Conservation (phyloP, 2,113 vertebrate species). For the Salminus brasiliensis region DNA sequence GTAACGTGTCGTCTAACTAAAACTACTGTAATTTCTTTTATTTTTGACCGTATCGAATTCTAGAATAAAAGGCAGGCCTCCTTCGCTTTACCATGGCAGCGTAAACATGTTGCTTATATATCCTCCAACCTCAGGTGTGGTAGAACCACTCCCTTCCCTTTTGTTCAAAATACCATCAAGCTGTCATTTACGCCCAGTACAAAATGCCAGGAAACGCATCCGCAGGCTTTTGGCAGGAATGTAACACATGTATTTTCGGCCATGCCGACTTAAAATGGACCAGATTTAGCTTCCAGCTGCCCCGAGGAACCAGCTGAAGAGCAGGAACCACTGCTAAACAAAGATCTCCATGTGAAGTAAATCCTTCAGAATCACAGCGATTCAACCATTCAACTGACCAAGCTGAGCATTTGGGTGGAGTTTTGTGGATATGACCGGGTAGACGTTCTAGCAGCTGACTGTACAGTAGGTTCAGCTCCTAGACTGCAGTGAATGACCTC, state of each 20-base stretch:
- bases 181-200: conserved; percentile 38
- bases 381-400: not conserved
- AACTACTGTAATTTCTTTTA: too few relatives aligned
- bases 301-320: not conserved
- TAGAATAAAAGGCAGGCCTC: not conserved
- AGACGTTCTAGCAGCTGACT: not conserved
- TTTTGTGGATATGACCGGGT: not conserved
- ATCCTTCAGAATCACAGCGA: not conserved
- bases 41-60: too few relatives aligned
- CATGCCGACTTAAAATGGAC: not conserved
- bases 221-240: conserved; percentile 35
- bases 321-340: not conserved
- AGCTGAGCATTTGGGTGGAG: not conserved
- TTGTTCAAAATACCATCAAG: conserved; percentile 28
- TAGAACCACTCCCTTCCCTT: not conserved
- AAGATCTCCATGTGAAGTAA: not conserved
- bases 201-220: conserved; percentile 1
- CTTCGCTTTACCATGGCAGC: not conserved
- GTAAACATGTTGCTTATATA: not conserved
- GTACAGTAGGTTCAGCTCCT: not conserved
- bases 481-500: not conserved
- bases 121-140: conserved; percentile 20
- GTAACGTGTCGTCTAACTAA: too few relatives aligned
- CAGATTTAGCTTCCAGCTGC: conserved; percentile 13
- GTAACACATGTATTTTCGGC: conserved; percentile 17